phyloP scores from a whole-genome alignment of 2,797 vertebrate species.

The Crenichthys baileyi region DNA sequence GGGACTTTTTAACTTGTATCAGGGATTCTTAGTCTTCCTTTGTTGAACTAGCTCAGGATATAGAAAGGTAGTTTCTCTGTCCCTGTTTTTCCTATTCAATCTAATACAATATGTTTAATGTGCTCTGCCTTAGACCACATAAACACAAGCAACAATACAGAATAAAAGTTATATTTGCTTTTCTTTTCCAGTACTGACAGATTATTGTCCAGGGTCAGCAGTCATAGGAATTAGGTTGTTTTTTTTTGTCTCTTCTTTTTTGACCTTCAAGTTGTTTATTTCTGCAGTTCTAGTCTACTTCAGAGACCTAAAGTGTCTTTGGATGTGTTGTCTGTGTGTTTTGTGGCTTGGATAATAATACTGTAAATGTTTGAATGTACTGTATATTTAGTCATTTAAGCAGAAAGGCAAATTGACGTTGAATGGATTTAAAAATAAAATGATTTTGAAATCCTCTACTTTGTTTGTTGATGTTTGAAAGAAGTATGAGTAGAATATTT shows the following conservation, averaged over 20 bases:
- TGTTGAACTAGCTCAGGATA: conserved; percentile 81
- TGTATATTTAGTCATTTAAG: conserved; percentile 80
- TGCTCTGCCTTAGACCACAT: conserved; percentile 60
- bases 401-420: conserved; percentile 72
- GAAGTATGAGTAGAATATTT: not conserved
- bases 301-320: conserved; percentile 53
- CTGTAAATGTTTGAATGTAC: conserved; percentile 81
- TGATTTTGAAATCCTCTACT: conserved; percentile 54
- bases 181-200: conserved; percentile 40
- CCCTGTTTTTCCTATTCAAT: conserved; percentile 44
- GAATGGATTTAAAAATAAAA: conserved; percentile 82
- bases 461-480: not conserved
- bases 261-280: conserved; percentile 65
- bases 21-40: conserved; percentile 82
- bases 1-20: conserved; percentile 78
- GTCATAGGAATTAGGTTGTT: conserved; percentile 62
- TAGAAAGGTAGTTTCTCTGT: conserved; percentile 62
- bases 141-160: conserved; percentile 40
- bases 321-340: conserved; percentile 71
- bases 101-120: conserved; percentile 33
- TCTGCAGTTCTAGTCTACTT: conserved; percentile 64
- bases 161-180: conserved; percentile 34
- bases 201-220: conserved; percentile 27
- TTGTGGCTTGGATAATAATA: conserved; percentile 76
- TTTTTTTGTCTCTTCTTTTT: conserved; percentile 30